Evolutionary conservation across 2,113 vertebrate genomes (phyloP), one percentile per base, ranked within the genome.

Genomic region (Chaetops frenatus): DNA sequence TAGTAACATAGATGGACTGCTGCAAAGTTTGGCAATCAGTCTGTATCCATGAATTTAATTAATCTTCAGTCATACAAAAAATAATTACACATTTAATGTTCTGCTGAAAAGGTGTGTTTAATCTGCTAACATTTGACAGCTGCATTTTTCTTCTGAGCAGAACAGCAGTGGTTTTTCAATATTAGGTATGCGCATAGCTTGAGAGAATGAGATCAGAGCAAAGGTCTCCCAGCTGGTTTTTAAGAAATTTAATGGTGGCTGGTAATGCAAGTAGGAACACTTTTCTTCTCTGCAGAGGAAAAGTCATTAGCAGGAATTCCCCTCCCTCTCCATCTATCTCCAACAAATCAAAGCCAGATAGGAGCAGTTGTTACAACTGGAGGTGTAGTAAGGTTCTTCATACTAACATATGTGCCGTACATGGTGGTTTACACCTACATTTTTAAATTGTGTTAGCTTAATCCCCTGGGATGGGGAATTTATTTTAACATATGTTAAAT

Each of bases 11-110:
- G 72, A 97, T 96, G 91, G 85, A 94, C 94, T 96, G 69, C 89
- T 94, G 31, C 56, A 81, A 98, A 97, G 87, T 97, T 96, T 91
- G 86, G 62, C 90, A 86, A 95, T 97, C 88, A 94, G 56, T 97
- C 97, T 96, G 53, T 95, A 96, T 90, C 88, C 78, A 95, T 40
- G 90, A 95, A 95, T 94, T 80, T 95, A 97, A 98, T 98, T 97
- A 97, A 95, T 97, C 83, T 94, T 97, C 92, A 87, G 92, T 95
- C 94, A 95, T 95, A 96, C 92, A 88, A 97, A 98, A 97, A 98
- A 97, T 97, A 97, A 98, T 97, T 95, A 92, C 78, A 97, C 91
- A 97, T 97, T 97, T 96, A 96, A 92, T 94, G 72, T 97, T 96
- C 89, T 97, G 35, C 95, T 97, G 94, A 86, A 96, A 97, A 98